phyloP scores from a whole-genome alignment of 1,140 invertebrate species.

The Glossosoma conforme region DNA sequence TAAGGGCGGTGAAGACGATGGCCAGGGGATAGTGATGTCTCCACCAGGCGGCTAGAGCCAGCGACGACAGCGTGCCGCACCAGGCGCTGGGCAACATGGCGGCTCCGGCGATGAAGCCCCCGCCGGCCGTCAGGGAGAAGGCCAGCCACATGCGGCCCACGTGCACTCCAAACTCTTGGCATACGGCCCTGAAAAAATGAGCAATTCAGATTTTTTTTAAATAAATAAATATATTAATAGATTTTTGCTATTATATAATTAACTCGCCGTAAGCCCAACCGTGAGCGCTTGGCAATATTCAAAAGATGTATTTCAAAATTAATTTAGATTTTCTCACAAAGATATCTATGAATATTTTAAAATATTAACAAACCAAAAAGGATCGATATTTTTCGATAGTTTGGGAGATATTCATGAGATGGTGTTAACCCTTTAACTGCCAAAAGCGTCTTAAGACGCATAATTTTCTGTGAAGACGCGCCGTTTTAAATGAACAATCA shows the following conservation, averaged over 20 bases:
- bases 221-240: background rate
- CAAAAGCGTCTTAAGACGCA: no score
- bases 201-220: no score
- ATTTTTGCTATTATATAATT: background rate
- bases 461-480: no score
- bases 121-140: conserved; percentile 80
- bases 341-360: no score
- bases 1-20: conserved; percentile 77
- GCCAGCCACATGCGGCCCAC: conserved; percentile 78
- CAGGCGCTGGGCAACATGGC: conserved; percentile 94
- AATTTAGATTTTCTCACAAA: no score
- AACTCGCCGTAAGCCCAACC: background rate
- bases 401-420: no score
- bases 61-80: conserved; percentile 76
- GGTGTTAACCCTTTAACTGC: no score
- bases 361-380: no score
- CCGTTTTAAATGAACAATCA: no score
- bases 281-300: background rate
- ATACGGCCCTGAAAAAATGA: conserved; percentile 66
- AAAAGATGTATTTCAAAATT: no score
- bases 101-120: conserved; percentile 85
- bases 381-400: no score
- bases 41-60: conserved; percentile 85
- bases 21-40: conserved; percentile 71
- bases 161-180: conserved; percentile 83